Evolutionary conservation across 2,113 vertebrate genomes (phyloP).

Genomic region (Zootoca vivipara): DNA sequence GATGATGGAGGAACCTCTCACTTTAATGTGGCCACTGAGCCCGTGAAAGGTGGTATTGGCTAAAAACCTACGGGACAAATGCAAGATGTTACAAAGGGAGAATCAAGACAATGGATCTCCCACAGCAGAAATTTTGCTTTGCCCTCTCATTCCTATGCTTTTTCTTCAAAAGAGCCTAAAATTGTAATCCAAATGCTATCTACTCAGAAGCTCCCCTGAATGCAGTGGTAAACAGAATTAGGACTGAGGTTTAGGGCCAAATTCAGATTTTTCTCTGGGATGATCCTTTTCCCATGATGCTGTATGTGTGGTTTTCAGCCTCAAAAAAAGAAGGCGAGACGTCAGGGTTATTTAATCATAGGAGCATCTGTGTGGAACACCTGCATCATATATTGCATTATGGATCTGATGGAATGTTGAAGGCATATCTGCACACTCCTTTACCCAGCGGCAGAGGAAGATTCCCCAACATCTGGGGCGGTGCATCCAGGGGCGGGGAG

Average conservation of each 20-base stretch:
- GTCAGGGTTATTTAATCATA: neutral
- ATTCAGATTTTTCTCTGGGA: neutral
- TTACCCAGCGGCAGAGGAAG: neutral
- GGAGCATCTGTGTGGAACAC: neutral
- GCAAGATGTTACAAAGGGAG: conserved; percentile 47
- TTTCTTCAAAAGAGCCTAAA: neutral
- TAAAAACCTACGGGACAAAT: conserved; percentile 83
- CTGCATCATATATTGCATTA: neutral
- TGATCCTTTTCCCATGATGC: neutral
- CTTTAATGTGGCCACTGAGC: conserved; percentile 88
- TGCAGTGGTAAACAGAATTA: too few species aligned
- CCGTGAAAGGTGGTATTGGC: conserved; percentile 93
- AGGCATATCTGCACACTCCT: too few species aligned
- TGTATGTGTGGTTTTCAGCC: neutral
- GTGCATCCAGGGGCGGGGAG: too few species aligned
- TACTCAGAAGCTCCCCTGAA: too few species aligned
- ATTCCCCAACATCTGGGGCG: too few species aligned
- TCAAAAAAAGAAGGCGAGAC: neutral
- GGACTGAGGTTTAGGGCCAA: too few species aligned
- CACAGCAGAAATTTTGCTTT: neutral
- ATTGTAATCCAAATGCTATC: too few species aligned
- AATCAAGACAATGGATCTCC: neutral
- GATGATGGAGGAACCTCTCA: conserved; percentile 85
- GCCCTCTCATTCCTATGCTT: neutral
- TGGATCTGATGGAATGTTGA: neutral